phyloP scores from a whole-genome alignment of 2,888 invertebrate species.

The Stenchaetothrips biformis region DNA sequence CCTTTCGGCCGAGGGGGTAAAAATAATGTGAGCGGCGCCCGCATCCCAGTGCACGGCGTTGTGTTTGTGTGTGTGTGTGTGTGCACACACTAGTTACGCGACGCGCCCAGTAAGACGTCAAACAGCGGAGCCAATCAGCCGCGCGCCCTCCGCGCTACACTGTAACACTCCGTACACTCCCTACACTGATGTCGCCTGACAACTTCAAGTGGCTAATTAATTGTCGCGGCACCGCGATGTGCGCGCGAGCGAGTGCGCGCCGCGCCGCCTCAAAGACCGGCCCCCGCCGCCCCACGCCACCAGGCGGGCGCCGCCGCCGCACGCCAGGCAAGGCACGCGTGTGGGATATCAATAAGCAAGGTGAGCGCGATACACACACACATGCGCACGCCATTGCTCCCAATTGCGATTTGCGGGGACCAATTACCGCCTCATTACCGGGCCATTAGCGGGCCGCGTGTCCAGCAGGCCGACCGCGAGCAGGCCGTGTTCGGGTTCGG shows the following conservation, averaged over 20 bases:
- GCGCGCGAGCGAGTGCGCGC: not conserved
- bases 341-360: too few relatives aligned
- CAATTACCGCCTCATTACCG: too few relatives aligned
- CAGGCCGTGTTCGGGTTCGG: too few relatives aligned
- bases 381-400: too few relatives aligned
- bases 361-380: too few relatives aligned
- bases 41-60: not conserved
- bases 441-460: too few relatives aligned
- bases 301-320: too few relatives aligned
- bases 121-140: not conserved
- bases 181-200: not conserved
- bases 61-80: not conserved
- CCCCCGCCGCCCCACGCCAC: too few relatives aligned
- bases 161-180: not conserved
- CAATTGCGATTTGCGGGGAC: too few relatives aligned
- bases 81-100: not conserved
- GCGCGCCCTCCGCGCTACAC: not conserved
- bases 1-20: too few relatives aligned
- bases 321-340: too few relatives aligned
- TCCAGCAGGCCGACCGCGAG: too few relatives aligned
- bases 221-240: conserved; percentile 6
- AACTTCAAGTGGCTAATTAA: conserved; percentile 18
- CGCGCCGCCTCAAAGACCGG: not conserved
- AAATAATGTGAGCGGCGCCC: not conserved
- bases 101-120: not conserved